Evolutionary conservation across 2,113 vertebrate species (phyloP).

Genomic region (Paracanthobrama guichenoti): DNA sequence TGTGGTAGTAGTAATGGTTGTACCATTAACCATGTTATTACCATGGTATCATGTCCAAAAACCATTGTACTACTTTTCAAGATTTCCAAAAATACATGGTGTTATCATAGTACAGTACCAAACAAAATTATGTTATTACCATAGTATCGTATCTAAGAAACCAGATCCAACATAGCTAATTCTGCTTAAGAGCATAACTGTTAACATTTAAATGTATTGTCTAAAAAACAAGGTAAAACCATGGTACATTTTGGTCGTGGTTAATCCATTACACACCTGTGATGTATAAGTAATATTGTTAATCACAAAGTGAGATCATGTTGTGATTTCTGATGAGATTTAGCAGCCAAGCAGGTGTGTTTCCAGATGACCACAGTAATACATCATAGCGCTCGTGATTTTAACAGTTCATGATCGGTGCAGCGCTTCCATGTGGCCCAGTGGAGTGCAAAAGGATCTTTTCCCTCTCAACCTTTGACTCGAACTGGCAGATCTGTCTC

Average conservation of each 20-base stretch:
- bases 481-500: constrained; percentile 8
- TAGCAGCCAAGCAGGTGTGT: background rate
- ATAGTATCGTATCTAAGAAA: background rate
- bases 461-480: constrained; percentile 29
- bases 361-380: background rate
- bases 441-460: constrained; percentile 4
- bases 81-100: background rate
- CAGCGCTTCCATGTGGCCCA: background rate
- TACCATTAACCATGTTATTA: background rate
- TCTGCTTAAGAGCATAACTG: no score
- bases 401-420: constrained; percentile 9
- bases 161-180: background rate
- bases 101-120: no score
- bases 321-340: background rate
- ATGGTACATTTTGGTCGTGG: background rate
- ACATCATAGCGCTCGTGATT: background rate
- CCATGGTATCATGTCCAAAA: background rate
- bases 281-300: background rate
- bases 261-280: background rate
- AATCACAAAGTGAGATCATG: background rate
- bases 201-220: background rate
- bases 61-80: background rate
- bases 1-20: background rate
- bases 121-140: background rate
- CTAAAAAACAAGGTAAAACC: background rate